Base-by-base conservation (phyloP, 2,888 invertebrate species). In the Apotomis capreana region DNA sequence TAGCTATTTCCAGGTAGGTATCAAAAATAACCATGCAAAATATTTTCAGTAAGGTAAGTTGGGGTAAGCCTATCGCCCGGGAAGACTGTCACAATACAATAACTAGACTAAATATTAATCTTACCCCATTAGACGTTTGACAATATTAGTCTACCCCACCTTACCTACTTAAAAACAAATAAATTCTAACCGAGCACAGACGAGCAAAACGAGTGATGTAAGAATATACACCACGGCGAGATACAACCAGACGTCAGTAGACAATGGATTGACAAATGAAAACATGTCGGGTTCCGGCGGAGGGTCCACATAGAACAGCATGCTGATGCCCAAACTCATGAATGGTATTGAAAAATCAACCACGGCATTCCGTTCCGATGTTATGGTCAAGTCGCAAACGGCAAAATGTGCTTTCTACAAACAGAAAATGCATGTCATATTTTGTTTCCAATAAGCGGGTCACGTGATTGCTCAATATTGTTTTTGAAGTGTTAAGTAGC, bases 331-430 rank as follows among this genome's bases (percentile, higher is more conserved):
- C 76, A 99, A 91, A 77, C 97, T 97, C 98, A 99, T 99, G 87
- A 99, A 99, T 0, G 99, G 99, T 90, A 97, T 97, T 0, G 98
- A 97, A 87, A 99, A 99, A 85, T 98, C 98, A 0, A 98, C 97
- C 10, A 96, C 96, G 70, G 95, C 94, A 77, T 98, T 96, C 59
- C 99, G 94, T 63, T 97, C 96, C 80, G 97, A 97, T 3, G 98
- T 99, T 68, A 99, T 99, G 3, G 99, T 99, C 76, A 99, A 90
- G 83, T 96, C 98, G 70, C 90, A 89, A 12, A 91, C 87, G 1
- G 91, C 91, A 74, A 92, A 79, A 76, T 91, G 91, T 37, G 90
- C 90, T 85, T 84, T 96, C 98, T 98, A 89, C 54, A 94, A 94
- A 76, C 76, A 73, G 69, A 78, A 60, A 76, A 57, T 69, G 61